Conservation (phyloP, 2,888 invertebrate species). For the Lottia scabra region DNA sequence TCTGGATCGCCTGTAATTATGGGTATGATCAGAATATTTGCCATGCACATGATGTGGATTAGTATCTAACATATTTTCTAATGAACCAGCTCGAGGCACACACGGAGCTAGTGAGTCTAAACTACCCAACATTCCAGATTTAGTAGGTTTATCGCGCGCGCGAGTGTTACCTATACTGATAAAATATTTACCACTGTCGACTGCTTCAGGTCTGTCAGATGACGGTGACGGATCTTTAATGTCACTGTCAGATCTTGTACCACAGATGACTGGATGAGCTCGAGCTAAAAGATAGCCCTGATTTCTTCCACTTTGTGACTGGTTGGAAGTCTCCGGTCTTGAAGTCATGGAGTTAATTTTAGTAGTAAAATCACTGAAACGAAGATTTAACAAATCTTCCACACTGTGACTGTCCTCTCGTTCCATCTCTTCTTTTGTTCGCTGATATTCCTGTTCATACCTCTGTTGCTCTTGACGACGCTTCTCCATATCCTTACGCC, state of each 20-base stretch:
- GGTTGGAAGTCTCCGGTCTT: neutral
- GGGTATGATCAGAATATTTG: constrained; percentile 2
- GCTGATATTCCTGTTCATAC: constrained; percentile 56
- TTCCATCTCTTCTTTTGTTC: constrained; percentile 57
- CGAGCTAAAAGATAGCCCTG: neutral
- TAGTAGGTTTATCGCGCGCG: constrained; percentile 26
- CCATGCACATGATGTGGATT: constrained; percentile 16
- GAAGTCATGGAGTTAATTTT: neutral
- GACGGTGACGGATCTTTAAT: neutral
- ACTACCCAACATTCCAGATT: constrained; percentile 37
- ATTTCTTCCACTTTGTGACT: neutral
- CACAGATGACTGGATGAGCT: neutral
- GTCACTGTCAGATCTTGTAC: neutral
- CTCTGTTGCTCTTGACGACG: constrained; percentile 52
- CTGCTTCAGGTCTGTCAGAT: constrained; percentile 19
- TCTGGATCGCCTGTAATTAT: constrained; percentile 7
- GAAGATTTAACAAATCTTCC: constrained; percentile 52
- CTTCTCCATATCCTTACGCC: constrained; percentile 50
- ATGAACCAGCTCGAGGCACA: constrained; percentile 43
- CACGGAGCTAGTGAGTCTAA: constrained; percentile 33
- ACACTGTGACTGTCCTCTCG: constrained; percentile 56
- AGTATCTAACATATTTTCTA: constrained; percentile 49
- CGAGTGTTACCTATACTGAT: constrained; percentile 43
- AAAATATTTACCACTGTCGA: constrained; percentile 50
- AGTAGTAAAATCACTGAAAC: neutral